Base-by-base conservation (phyloP, 2,888 invertebrate genomes). In the Beris chalybata region DNA sequence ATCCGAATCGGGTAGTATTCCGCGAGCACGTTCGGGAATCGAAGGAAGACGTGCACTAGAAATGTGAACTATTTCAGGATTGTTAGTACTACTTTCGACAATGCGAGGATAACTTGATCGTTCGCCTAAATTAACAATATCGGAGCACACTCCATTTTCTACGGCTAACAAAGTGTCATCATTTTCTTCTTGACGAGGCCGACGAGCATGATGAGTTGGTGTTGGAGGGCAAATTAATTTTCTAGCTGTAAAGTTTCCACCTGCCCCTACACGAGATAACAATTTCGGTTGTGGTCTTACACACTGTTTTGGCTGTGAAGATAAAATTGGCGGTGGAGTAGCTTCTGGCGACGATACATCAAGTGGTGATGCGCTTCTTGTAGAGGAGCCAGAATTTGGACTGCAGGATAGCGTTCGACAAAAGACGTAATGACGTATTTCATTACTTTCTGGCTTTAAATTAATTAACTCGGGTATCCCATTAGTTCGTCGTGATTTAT, bases 191-290 rank as follows among this genome's bases (percentile, higher is more conserved):
- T 85, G 86, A 69, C 87, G 83, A 6, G 87, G 84, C 55, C 88
- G 85, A 50, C 90, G 83, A 1, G 92, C 90, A 75, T 92, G 92
- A 78, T 93, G 93, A 0, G 93, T 93, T 0, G 93, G 93, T 0
- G 93, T 93, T 0, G 93, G 93, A 4, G 93, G 93, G 75, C 93
- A 93, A 70, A 92, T 87, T 0, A 89, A 85, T 50, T 82, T 80
- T 1, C 84, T 82, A 3, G 70, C 67, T 38, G 57, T 65, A 22
- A 66, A 66, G 53, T 65, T 69, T 68, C 66, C 11, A 69, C 64
- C 66, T 13, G 76, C 77, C 4, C 76, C 77, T 59, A 87, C 85
- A 57, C 88, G 81, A 5, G 86, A 83, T 29, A 88, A 73, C 2
- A 85, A 84, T 69, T 88, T 82, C 3, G 89, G 88, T 72, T 89